Conservation (phyloP, 2,888 invertebrate genomes). For the Pammene aurita region DNA sequence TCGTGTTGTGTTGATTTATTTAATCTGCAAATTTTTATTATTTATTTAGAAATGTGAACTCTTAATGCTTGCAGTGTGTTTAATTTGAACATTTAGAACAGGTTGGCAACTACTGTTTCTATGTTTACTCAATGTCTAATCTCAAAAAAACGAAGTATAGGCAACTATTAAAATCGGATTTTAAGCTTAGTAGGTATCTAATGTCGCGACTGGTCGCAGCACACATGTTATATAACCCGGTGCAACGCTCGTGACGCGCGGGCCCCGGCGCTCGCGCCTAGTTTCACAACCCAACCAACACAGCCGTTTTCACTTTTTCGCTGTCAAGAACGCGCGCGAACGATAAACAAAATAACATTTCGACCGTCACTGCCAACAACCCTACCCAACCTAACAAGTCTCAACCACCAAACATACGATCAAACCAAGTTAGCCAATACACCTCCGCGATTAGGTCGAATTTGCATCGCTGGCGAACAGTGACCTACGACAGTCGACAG, state of each 20-base stretch:
- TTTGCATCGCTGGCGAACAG: conserved; percentile 54
- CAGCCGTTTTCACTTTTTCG: conserved; percentile 83
- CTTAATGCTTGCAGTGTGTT: no score
- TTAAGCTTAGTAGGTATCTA: conserved; percentile 14
- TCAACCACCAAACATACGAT: conserved; percentile 50
- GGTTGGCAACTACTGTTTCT: no score
- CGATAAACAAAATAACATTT: conserved; percentile 83
- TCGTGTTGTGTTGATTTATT: no score
- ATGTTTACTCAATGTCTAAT: no score
- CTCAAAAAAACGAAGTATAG: no score
- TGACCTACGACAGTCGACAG: conserved; percentile 59
- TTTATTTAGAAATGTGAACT: no score
- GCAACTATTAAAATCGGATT: neutral
- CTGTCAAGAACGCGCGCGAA: conserved; percentile 81
- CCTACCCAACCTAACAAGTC: conserved; percentile 52
- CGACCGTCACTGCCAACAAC: conserved; percentile 74
- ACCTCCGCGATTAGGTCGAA: conserved; percentile 58
- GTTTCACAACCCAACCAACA: conserved; percentile 79
- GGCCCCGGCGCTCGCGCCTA: conserved; percentile 60
- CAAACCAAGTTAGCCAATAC: conserved; percentile 58
- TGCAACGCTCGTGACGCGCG: conserved; percentile 50
- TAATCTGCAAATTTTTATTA: no score
- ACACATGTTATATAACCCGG: conserved; percentile 43
- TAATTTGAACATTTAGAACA: no score
- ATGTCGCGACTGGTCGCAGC: conserved; percentile 15